Base-by-base conservation (phyloP, 2,113 vertebrate genomes). In the Peromyscus maniculatus region DNA sequence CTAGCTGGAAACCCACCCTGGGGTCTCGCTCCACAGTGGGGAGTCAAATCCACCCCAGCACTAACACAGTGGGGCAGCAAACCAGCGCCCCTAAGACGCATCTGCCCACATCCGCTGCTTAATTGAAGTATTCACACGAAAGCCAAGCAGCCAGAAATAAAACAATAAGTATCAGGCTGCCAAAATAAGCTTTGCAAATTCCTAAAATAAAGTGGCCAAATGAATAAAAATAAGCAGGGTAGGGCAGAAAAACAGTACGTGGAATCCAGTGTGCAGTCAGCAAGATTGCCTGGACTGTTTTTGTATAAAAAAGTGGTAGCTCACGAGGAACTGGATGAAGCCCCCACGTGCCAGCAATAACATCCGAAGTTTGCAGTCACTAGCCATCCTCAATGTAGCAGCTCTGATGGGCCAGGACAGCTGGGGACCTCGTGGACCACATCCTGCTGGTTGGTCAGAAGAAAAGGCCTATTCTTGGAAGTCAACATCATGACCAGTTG, bases 151-250 rank as follows among this genome's bases (percentile, higher is more conserved):
- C 93, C 96, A 96, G 94, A 97, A 97, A 97, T 89, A 96, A 94
- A 96, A 97, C 89, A 91, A 79, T 98, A 96, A n/a, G 62, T 64
- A 64, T 96, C 26, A 13, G 39, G 1, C 17, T 96, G 98, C 98
- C 98, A 98, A 98, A 97, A 95, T 39, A 97, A 98, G 96, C 97
- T 98, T 84, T 87, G 84, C 84, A 91, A 82, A 95, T 93, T 72
- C 98, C 96, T 87, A 98, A 98, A 98, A 98, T 97, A 98, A 98
- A 98, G 93, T 82, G 91, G 97, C 6, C 79, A 89, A 95, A 96
- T 83, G 95, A 96, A 94, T 92, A 96, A 98, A 98, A 98, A 97
- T 87, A 97, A 98, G 97, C 96, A 97, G 97, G 67, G 13, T 36
- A 91, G 71, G 92, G 93, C 8, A 97, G 96, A 97, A 97, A 98